Evolutionary conservation across 2,888 invertebrate species (phyloP), one percentile per base, ranked within the genome.

Genomic region (Tenthredo mesomela): DNA sequence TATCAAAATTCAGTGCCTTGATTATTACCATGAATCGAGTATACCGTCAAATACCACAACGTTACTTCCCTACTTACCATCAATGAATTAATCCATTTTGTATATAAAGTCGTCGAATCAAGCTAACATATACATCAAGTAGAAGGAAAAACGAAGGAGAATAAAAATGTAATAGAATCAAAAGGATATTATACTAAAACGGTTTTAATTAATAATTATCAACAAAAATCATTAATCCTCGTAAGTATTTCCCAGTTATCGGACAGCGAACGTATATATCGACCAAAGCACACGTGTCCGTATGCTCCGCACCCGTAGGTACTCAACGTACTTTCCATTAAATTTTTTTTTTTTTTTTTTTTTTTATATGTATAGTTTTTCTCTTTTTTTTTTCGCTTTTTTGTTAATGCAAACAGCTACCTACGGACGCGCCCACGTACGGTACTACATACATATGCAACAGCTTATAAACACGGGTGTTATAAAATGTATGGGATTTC

Each of bases 361-460:
- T 33, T 29, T 50, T 7, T 54, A 33, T 33, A 6, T 29, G 1
- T 50, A 18, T 4, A 18, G 2, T 18, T 75, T 29, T 50, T 29
- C 21, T 47, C 12, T 25, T 67, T 7, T 25, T 67, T 9, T 18
- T 77, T 33, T 25, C 9, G 29, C 18, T 47, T 77, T 50, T 50
- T 33, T 50, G 29, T 43, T 25, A 29, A 54, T 54, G 18, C 77
- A 77, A 54, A 77, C 77, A n/a, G 73, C 73, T 73, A 54, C 77
- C 77, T 77, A 77, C 77, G 77, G 77, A 77, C 54, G 77, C 77
- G 77, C 77, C 77, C 77, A 77, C 77, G 33, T n/a, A 18, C 54
- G 40, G 18, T 2, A 21, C 3, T 21, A 43, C 37, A 37, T 43
- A 43, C 18, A 18, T 70, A 70, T 10, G 33, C 12, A 40, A 43